A percentile compares a stretch with the other conserved stretches of the same genome.
phyloP scores from a whole-genome alignment of 1,140 invertebrate species.

The Zaprionus africanus region DNA sequence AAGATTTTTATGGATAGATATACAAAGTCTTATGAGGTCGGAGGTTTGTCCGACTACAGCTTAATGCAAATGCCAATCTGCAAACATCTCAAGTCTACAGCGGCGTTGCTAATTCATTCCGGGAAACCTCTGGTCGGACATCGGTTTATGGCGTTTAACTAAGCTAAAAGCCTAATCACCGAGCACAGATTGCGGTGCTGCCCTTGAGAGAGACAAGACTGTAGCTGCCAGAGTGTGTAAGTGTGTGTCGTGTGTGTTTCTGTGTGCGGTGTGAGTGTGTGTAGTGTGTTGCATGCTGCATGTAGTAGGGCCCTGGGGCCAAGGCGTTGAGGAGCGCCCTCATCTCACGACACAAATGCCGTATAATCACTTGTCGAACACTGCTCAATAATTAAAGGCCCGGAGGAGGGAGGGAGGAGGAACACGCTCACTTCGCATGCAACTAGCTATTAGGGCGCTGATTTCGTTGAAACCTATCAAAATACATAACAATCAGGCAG shows the following conservation, averaged over 20 bases:
- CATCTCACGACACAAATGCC: conserved; percentile 74
- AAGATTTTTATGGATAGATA: not conserved
- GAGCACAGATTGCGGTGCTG: conserved; percentile 46
- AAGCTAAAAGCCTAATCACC: conserved; percentile 54
- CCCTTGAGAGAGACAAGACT: conserved; percentile 52
- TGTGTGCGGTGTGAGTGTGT: not conserved
- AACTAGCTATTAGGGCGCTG: conserved; percentile 71
- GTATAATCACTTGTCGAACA: conserved; percentile 80
- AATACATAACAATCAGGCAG: conserved; percentile 75
- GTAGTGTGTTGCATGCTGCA: conserved; percentile 17
- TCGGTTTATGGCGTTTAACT: conserved; percentile 54
- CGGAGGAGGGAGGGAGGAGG: not conserved
- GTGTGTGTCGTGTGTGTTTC: not conserved
- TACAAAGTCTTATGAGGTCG: not conserved
- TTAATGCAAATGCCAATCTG: not conserved
- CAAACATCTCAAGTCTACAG: not conserved
- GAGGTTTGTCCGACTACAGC: not conserved
- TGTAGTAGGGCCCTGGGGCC: conserved; percentile 15
- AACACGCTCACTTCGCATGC: conserved; percentile 59
- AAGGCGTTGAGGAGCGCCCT: conserved; percentile 40
- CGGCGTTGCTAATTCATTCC: conserved; percentile 51
- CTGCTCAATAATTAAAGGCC: conserved; percentile 75
- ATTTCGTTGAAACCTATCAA: conserved; percentile 81
- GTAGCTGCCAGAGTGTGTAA: not conserved
- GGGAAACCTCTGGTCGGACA: conserved; percentile 41